Conservation (phyloP, 30 jellyfish, hydroid and myxozoan genomes). For the Hydractinia symbiolongicarpus region DNA sequence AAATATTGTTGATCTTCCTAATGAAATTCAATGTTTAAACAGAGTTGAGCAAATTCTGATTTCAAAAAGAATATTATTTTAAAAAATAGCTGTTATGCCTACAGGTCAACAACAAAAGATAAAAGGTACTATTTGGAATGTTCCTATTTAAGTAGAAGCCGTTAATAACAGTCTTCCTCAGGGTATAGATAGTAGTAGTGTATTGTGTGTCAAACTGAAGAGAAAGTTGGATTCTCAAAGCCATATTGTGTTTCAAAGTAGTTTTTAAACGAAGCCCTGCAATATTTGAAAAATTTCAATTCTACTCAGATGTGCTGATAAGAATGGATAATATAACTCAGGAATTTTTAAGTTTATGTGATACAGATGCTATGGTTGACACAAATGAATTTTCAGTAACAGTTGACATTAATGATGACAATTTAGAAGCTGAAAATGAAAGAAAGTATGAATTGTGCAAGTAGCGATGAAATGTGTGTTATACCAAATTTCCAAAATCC, state of each 20-base stretch:
- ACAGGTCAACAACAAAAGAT: conserved; percentile 22
- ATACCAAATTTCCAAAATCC: conserved; percentile 13
- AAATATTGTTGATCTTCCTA: no score
- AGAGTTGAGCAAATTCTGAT: no score
- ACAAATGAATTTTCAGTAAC: no score
- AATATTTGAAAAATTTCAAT: background rate
- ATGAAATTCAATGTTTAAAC: no score
- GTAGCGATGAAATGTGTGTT: conserved; percentile 26
- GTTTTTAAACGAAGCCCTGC: conserved; percentile 4
- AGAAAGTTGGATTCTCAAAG: conserved; percentile 12
- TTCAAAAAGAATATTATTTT: background rate
- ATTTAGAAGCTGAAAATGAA: background rate
- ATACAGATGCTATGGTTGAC: no score
- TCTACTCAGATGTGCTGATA: no score
- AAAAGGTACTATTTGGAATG: conserved; percentile 12
- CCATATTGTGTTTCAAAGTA: conserved; percentile 2
- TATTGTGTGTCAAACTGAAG: no score
- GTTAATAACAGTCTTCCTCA: background rate
- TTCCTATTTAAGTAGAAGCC: background rate
- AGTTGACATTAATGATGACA: conserved; percentile 10
- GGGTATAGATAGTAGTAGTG: no score
- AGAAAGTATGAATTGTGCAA: conserved; percentile 9
- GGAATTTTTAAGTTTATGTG: no score
- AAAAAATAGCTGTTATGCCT: conserved; percentile 22
- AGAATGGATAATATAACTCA: no score